Percentiles rank a stretch among this genome's conserved stretches.
phyloP scores from a whole-genome alignment of 1,140 invertebrate genomes.

The Aphelinus atriplicis region DNA sequence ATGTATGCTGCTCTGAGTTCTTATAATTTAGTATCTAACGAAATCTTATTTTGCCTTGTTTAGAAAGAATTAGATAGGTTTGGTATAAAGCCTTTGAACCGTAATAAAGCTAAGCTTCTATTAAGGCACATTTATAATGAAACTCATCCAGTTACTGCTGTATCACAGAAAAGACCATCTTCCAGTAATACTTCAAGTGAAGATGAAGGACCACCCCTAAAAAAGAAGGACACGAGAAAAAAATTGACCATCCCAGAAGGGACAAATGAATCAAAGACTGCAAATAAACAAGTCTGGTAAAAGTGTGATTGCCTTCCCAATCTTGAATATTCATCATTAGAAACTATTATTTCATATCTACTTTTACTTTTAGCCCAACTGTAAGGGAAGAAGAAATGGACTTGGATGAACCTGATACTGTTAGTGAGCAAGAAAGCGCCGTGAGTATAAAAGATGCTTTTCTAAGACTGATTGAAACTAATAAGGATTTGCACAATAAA shows the following conservation, averaged over 20 bases:
- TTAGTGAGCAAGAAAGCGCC: conserved; percentile 20
- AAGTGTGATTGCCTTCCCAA: too few relatives aligned
- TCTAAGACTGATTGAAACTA: conserved; percentile 50
- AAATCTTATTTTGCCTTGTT: conserved; percentile 33
- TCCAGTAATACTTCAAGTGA: conserved; percentile 33
- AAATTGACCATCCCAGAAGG: not conserved
- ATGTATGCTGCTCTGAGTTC: not conserved
- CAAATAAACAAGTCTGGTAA: too few relatives aligned
- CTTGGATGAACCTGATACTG: conserved; percentile 40
- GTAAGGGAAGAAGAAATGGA: conserved; percentile 42
- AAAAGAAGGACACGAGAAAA: conserved; percentile 35
- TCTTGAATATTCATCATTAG: not conserved
- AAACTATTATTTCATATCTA: not conserved
- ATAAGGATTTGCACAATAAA: conserved; percentile 58
- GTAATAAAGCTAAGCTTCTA: conserved; percentile 60
- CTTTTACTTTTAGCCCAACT: conserved; percentile 12
- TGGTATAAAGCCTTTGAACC: conserved; percentile 61
- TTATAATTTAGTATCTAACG: conserved; percentile 33
- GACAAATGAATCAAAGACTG: not conserved
- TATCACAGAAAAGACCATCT: conserved; percentile 29
- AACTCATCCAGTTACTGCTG: conserved; percentile 54
- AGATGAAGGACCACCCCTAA: conserved; percentile 40
- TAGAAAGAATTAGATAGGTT: conserved; percentile 63
- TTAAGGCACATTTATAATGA: conserved; percentile 65
- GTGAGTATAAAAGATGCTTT: conserved; percentile 53